phyloP scores from a whole-genome alignment of 2,888 invertebrate species.

The Eilema caniola region DNA sequence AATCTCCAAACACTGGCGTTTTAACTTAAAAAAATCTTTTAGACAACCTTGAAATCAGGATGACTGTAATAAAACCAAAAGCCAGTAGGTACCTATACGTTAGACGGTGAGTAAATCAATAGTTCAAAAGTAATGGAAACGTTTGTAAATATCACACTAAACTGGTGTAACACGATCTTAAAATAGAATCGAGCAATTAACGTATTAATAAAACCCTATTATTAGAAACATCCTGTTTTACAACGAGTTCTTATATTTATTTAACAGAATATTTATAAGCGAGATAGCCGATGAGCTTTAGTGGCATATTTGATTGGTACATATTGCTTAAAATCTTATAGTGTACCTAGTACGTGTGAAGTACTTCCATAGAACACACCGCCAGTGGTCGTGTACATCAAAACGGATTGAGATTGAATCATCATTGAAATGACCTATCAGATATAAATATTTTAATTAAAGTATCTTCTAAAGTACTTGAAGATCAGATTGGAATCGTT shows the following conservation, averaged over 20 bases:
- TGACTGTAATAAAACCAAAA: background rate
- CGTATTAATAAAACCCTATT: conserved; percentile 11
- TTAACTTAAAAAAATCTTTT: background rate
- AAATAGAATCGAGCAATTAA: conserved; percentile 8
- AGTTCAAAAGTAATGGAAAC: background rate
- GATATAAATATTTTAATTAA: background rate
- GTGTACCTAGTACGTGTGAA: background rate
- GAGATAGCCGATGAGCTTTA: background rate
- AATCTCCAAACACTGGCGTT: background rate
- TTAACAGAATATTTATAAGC: background rate
- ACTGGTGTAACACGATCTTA: conserved; percentile 7
- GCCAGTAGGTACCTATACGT: too few species aligned
- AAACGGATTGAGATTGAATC: background rate
- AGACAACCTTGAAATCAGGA: background rate
- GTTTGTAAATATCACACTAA: background rate
- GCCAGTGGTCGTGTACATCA: background rate
- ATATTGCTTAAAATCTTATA: background rate
- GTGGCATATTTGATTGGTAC: background rate
- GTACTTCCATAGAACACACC: background rate
- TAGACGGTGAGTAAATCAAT: too few species aligned
- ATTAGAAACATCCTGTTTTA: conserved; percentile 23
- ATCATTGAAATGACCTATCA: background rate
- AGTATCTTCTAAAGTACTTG: background rate
- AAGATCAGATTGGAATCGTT: background rate
- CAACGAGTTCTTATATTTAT: background rate